Conservation (phyloP, 2,888 invertebrate species). For the Heliconius sara region DNA sequence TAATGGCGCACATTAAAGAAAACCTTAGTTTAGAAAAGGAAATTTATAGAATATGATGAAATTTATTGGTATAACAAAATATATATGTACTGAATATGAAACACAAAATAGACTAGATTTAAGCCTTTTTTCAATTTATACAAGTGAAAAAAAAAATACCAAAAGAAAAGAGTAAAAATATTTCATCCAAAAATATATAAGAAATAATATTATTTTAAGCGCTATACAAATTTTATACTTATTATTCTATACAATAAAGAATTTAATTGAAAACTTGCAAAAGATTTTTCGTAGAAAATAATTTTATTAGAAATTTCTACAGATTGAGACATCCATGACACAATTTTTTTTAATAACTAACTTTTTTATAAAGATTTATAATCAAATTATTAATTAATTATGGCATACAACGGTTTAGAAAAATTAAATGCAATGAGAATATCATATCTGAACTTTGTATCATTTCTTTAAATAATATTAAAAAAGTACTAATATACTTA, state of each 20-base stretch:
- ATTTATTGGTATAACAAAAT: neutral
- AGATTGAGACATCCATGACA: slow-evolving; percentile 16
- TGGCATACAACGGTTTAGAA: neutral
- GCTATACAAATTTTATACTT: neutral
- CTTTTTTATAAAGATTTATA: neutral
- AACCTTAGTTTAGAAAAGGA: neutral
- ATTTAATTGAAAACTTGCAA: neutral
- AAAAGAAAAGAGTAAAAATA: slow-evolving; percentile 7
- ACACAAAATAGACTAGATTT: slow-evolving; percentile 2
- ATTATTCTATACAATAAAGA: neutral
- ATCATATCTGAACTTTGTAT: neutral
- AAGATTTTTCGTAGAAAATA: neutral
- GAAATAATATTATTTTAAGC: neutral
- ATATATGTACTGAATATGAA: slow-evolving; percentile 1
- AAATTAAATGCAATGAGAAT: slow-evolving; percentile 2
- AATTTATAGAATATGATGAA: neutral
- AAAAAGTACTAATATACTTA: neutral
- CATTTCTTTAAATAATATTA: neutral
- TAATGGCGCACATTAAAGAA: neutral
- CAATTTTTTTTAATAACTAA: neutral
- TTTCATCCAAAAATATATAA: neutral
- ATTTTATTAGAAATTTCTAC: neutral
- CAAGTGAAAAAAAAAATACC: slow-evolving; percentile 3
- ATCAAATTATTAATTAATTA: slow-evolving; percentile 1
- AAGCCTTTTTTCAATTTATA: neutral